phyloP scores from a whole-genome alignment of 2,888 invertebrate genomes.

The Epistrophella euchroma region DNA sequence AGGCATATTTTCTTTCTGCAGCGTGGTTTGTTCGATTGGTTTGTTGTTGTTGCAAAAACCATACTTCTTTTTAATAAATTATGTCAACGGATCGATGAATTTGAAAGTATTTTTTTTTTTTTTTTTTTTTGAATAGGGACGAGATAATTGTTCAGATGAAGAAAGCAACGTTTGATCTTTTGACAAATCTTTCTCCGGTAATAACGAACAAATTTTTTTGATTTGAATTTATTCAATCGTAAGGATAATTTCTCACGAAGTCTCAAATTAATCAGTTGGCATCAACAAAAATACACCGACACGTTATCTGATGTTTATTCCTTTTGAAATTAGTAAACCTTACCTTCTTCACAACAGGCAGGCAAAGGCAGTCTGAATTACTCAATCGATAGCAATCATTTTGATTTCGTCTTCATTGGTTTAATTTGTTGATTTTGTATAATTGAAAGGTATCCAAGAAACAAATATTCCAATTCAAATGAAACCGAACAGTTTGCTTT shows the following conservation, averaged over 20 bases:
- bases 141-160: background rate
- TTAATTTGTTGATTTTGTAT: slow-evolving; percentile 25
- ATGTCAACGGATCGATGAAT: background rate
- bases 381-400: slow-evolving; percentile 52
- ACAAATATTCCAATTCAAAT: slow-evolving; percentile 37
- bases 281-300: background rate
- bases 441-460: slow-evolving; percentile 27
- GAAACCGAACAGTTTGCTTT: slow-evolving; percentile 1
- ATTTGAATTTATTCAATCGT: slow-evolving; percentile 55
- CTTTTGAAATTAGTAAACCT: background rate
- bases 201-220: slow-evolving; percentile 45
- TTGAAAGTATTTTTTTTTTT: slow-evolving; percentile 1
- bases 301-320: background rate
- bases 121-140: background rate
- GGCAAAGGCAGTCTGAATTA: slow-evolving; percentile 9
- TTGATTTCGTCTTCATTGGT: slow-evolving; percentile 34
- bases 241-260: slow-evolving; percentile 52
- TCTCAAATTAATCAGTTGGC: slow-evolving; percentile 30
- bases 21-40: background rate
- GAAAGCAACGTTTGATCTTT: slow-evolving; percentile 55
- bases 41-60: background rate
- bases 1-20: background rate
- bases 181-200: slow-evolving; percentile 33
- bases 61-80: background rate
- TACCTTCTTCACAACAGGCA: background rate